Percentiles rank a stretch among this genome's conserved stretches.
These are phyloP conservation scores for Rhamphomyia laevipes DNA, from an alignment of 2,888 invertebrate genomes.

Conservation along the genomic window DNA sequence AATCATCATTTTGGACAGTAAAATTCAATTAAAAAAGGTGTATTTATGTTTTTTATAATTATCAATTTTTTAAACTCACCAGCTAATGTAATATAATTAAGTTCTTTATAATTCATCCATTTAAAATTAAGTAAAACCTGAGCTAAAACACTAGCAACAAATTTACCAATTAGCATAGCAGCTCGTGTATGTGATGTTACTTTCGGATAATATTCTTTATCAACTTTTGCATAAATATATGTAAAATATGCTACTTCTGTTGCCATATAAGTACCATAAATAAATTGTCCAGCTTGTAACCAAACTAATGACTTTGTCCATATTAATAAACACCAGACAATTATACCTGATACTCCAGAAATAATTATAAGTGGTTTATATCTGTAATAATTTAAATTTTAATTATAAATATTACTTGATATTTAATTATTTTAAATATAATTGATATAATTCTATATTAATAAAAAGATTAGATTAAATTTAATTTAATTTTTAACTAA, in stretches of 20 bases:
- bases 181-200: slow-evolving; percentile 64
- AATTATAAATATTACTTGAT: neutral
- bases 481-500: slow-evolving; percentile 16
- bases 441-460: no score
- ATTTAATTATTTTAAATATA: no score
- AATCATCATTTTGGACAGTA: no score
- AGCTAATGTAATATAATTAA: slow-evolving; percentile 56
- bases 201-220: slow-evolving; percentile 53
- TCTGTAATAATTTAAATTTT: slow-evolving; percentile 26
- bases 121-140: slow-evolving; percentile 52
- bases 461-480: neutral
- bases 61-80: slow-evolving; percentile 33
- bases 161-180: slow-evolving; percentile 57
- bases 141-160: slow-evolving; percentile 48
- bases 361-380: slow-evolving; percentile 82
- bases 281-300: slow-evolving; percentile 57
- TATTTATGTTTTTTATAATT: neutral
- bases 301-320: slow-evolving; percentile 61
- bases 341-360: slow-evolving; percentile 56
- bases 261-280: slow-evolving; percentile 76
- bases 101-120: slow-evolving; percentile 48
- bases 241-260: slow-evolving; percentile 89
- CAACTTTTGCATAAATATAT: slow-evolving; percentile 86
- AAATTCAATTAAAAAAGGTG: no score
- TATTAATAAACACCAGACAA: slow-evolving; percentile 64